These are phyloP conservation scores for Nomada lathburiana DNA, from an alignment of 2,888 invertebrate species.

Conservation along the genomic window DNA sequence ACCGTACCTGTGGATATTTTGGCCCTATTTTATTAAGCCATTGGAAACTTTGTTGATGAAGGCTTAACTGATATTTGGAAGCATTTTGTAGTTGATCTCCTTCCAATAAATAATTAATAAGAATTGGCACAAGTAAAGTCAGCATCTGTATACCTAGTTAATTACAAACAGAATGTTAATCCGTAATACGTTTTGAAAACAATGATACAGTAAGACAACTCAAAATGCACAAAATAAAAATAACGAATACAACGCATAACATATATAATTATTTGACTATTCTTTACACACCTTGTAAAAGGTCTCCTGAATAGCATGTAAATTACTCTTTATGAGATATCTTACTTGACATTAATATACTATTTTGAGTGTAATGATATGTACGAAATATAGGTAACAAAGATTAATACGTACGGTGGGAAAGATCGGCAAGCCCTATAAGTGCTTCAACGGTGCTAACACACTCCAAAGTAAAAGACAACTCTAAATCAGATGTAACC, in stretches of 20 bases:
- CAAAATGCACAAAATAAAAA: background rate
- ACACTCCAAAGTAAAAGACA: conserved; percentile 90
- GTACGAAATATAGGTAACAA: background rate
- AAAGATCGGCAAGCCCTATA: conserved; percentile 90
- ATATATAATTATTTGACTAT: conserved; percentile 6
- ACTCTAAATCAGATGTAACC: conserved; percentile 88
- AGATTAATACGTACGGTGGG: conserved; percentile 89
- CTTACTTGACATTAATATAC: conserved; percentile 14
- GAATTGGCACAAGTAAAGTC: conserved; percentile 94
- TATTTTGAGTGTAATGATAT: background rate
- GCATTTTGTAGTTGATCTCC: conserved; percentile 87
- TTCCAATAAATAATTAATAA: conserved; percentile 93
- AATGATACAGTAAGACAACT: conserved; percentile 27
- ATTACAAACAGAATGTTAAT: conserved; percentile 57
- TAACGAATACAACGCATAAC: conserved; percentile 1
- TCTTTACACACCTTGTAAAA: conserved; percentile 85
- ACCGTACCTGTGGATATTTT: conserved; percentile 92
- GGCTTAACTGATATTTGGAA: conserved; percentile 88
- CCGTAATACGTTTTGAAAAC: conserved; percentile 7
- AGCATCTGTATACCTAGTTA: conserved; percentile 94
- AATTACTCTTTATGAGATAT: conserved; percentile 66
- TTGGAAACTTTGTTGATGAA: conserved; percentile 95
- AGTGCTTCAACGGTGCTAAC: conserved; percentile 91
- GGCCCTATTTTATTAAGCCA: conserved; percentile 97
- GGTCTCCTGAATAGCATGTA: conserved; percentile 85